These are phyloP conservation scores for Zaprionus tsacasi DNA, from an alignment of 1,140 invertebrate species.

Conservation along the genomic window DNA sequence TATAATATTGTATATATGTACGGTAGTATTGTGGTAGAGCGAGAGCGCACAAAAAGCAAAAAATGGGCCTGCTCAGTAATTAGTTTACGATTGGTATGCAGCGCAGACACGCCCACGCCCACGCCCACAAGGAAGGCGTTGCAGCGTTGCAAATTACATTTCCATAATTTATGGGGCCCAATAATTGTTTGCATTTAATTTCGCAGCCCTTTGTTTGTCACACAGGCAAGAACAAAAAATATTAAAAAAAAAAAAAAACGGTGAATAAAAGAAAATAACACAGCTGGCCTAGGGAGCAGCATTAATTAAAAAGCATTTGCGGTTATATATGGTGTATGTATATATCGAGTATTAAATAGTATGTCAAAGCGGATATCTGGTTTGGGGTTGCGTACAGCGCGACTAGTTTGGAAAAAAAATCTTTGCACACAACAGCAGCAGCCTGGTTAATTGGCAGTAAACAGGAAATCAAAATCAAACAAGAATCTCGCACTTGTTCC, in stretches of 20 bases:
- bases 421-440: constrained; percentile 74
- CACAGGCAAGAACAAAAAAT: constrained; percentile 44
- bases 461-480: constrained; percentile 43
- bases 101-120: not conserved
- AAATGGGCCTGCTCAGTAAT: constrained; percentile 41
- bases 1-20: not conserved
- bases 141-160: constrained; percentile 19
- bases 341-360: constrained; percentile 28
- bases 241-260: constrained; percentile 12
- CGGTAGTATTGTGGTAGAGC: constrained; percentile 46
- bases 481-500: constrained; percentile 7
- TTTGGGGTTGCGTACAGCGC: constrained; percentile 35
- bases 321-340: constrained; percentile 41
- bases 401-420: constrained; percentile 67
- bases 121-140: constrained; percentile 16
- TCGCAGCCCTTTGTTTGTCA: constrained; percentile 67
- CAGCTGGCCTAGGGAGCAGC: constrained; percentile 45
- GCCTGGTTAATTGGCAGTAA: constrained; percentile 49
- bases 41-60: constrained; percentile 35
- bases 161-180: constrained; percentile 64
- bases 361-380: constrained; percentile 45
- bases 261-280: constrained; percentile 60
- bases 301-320: constrained; percentile 75
- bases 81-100: constrained; percentile 36
- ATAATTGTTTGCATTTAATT: constrained; percentile 74